These are phyloP conservation scores for Panagrolaimus sp. DNA, from an alignment of 1,140 invertebrate genomes.

Conservation along the genomic window DNA sequence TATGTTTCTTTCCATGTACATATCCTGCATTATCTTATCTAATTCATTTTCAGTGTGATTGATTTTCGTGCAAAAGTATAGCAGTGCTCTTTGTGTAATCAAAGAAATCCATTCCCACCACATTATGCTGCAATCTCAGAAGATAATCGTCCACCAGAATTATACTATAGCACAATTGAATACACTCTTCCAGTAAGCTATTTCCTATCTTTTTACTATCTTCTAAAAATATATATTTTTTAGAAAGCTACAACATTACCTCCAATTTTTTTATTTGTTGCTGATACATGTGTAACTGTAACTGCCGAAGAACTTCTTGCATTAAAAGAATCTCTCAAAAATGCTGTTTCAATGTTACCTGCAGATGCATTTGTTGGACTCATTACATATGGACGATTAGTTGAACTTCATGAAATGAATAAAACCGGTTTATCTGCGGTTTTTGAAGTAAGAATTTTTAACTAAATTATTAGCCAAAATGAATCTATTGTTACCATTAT, in stretches of 20 bases:
- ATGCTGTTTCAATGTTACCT: constrained; percentile 87
- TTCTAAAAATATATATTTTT: no score
- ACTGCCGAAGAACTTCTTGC: constrained; percentile 93
- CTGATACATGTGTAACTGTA: constrained; percentile 96
- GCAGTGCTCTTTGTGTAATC: constrained; percentile 98
- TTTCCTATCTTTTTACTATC: no score
- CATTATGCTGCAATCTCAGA: constrained; percentile 97
- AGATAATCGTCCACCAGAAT: constrained; percentile 91
- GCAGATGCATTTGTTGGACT: constrained; percentile 88
- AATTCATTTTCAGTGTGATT: constrained; percentile 64
- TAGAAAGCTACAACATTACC: constrained; percentile 77
- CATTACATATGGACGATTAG: constrained; percentile 97
- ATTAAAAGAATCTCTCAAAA: constrained; percentile 90
- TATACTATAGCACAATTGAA: constrained; percentile 96
- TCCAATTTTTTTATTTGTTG: constrained; percentile 91
- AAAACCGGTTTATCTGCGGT: no score
- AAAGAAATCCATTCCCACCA: constrained; percentile 95
- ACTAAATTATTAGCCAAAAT: no score
- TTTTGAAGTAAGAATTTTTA: no score
- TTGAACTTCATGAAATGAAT: constrained; percentile 73
- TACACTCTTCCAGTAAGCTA: constrained; percentile 73
- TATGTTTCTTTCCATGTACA: constrained; percentile 62
- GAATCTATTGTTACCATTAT: no score
- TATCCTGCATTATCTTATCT: neutral
- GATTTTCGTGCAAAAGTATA: constrained; percentile 94